Base-by-base conservation (phyloP, 1,140 invertebrate genomes). In the Aethina tumida region DNA sequence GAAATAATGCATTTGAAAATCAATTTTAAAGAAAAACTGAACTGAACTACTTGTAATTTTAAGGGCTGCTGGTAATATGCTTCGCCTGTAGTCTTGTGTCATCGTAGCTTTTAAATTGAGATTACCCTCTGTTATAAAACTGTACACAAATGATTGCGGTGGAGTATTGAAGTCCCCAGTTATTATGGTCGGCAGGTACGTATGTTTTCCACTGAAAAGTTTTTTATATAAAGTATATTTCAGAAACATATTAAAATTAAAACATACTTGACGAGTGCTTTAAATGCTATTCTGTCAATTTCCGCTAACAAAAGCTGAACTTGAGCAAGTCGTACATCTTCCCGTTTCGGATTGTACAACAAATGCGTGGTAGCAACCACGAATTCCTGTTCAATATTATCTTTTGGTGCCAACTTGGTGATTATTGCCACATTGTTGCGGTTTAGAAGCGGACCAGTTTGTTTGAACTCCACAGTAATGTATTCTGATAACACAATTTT, bases 341-440 rank as follows among this genome's bases (percentile, higher is more conserved):
- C 76, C 16, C 93, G 64, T 50, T 67, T 78, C 0, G 88, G 89
- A 70, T 97, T 97, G 58, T 84, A 97, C 4, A 97, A 64, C n/a
- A 97, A 66, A 67, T 97, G 94, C 0, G 93, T 97, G 3, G 88
- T 97, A 4, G 87, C 88, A 0, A 97, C 72, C 16, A 87, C 71
- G 30, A 91, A 60, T 13, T 77, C 63, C 4, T 61, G 63, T 1
- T 59, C 30, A 2, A 66, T 67, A 30, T 56, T 50, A 1, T 53
- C 43, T 41, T 66, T 71, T 0, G 76, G 60, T 5, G 63, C 53
- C 38, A 95, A 74, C 55, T 84, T 83, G 2, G 80, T 74, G 21
- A 95, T 71, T 14, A 96, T 53, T 0, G 75, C 92, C 24, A 97
- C 76, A 64, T 97, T 96, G 47, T 93, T 84, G 15, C 90, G 68